These are phyloP conservation scores for Battus philenor DNA, from an alignment of 1,140 invertebrate species.

Conservation along the genomic window DNA sequence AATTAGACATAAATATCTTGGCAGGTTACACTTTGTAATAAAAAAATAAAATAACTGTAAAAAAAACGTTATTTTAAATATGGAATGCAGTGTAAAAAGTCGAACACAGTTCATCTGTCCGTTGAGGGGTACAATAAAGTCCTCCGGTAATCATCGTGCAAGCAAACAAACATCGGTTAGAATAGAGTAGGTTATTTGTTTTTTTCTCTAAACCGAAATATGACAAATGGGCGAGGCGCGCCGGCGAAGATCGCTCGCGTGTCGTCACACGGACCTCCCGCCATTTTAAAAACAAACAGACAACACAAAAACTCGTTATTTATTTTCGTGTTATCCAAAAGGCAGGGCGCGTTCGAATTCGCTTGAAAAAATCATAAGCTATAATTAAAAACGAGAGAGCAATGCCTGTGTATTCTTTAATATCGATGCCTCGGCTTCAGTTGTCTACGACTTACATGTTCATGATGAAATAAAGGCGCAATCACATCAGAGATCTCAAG, in stretches of 20 bases:
- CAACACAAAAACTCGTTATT: slow-evolving; percentile 73
- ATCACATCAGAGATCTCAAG: slow-evolving; percentile 40
- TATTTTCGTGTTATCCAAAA: slow-evolving; percentile 67
- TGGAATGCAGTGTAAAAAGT: slow-evolving; percentile 32
- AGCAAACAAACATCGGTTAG: slow-evolving; percentile 68
- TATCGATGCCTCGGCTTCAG: slow-evolving; percentile 9
- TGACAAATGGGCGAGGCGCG: slow-evolving; percentile 71
- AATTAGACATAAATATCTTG: too few species aligned
- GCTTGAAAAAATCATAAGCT: slow-evolving; percentile 68
- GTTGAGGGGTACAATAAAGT: slow-evolving; percentile 56
- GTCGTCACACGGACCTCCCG: slow-evolving; percentile 73
- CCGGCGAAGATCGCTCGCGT: slow-evolving; percentile 63
- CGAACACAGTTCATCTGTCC: slow-evolving; percentile 58
- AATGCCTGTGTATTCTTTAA: slow-evolving; percentile 22
- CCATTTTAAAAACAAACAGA: slow-evolving; percentile 76
- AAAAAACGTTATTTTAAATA: too few species aligned
- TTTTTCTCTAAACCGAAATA: slow-evolving; percentile 66
- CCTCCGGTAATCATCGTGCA: slow-evolving; percentile 62
- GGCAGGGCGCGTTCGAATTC: slow-evolving; percentile 70
- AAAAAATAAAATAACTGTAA: slow-evolving; percentile 13
- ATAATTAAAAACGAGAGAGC: slow-evolving; percentile 70
- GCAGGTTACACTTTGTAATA: slow-evolving; percentile 2
- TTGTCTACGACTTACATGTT: slow-evolving; percentile 23
- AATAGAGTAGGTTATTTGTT: slow-evolving; percentile 69
- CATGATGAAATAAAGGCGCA: slow-evolving; percentile 42